Evolutionary conservation across 2,113 vertebrate genomes (phyloP).

Genomic region (Callipepla californica): DNA sequence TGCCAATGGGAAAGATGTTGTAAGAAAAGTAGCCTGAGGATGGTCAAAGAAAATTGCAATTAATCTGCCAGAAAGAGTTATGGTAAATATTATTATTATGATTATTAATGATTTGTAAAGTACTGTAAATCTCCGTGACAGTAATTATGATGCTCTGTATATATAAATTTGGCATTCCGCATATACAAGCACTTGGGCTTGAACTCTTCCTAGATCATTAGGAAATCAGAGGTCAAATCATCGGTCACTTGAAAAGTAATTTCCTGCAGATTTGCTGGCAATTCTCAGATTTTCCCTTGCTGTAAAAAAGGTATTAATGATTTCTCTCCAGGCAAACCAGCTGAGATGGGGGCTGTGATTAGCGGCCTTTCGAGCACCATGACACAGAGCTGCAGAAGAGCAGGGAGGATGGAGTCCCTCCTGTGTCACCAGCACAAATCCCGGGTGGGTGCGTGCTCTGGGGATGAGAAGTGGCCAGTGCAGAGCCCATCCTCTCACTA

Average conservation of each 20-base stretch:
- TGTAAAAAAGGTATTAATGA: conserved; percentile 1
- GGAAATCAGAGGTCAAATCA: conserved; percentile 60
- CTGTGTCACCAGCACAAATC: background rate
- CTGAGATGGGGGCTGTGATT: background rate
- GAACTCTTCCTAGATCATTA: conserved; percentile 71
- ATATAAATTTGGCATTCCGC: conserved; percentile 66
- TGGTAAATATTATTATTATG: conserved; percentile 74
- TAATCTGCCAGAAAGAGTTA: conserved; percentile 71
- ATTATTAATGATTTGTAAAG: conserved; percentile 74
- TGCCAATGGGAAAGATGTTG: conserved; percentile 54
- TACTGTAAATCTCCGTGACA: conserved; percentile 65
- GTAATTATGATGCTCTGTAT: conserved; percentile 74
- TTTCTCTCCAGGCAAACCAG: background rate
- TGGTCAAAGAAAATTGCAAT: conserved; percentile 61
- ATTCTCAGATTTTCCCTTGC: conserved; percentile 39
- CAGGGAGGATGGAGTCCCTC: background rate
- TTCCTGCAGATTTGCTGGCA: conserved; percentile 57
- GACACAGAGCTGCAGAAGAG: background rate
- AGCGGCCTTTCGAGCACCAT: background rate
- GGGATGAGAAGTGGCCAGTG: background rate
- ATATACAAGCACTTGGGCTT: conserved; percentile 74
- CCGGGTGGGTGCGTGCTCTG: fast-evolving
- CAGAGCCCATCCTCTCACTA: background rate
- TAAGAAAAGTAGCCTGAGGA: conserved; percentile 27
- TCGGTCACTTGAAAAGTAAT: conserved; percentile 63